A percentile compares a stretch with the other conserved stretches of the same genome.
phyloP scores from a whole-genome alignment of 2,888 invertebrate species.

The Sthenelais limicola region DNA sequence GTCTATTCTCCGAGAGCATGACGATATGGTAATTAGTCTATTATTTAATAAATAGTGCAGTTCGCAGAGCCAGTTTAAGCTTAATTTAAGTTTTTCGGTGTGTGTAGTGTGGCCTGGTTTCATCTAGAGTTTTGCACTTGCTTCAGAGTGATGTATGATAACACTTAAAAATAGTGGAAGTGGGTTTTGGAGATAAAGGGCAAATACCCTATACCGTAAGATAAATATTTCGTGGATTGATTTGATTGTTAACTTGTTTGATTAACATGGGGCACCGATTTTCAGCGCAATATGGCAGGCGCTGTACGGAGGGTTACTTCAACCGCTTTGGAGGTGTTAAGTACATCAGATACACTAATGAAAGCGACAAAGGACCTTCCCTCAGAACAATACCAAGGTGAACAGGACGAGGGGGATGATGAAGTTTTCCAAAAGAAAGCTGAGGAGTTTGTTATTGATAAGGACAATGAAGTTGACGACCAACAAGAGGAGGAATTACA shows the following conservation, averaged over 20 bases:
- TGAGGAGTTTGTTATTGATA: constrained; percentile 1
- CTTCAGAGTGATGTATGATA: too few relatives aligned
- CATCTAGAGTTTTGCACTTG: too few relatives aligned
- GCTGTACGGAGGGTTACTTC: constrained; percentile 59
- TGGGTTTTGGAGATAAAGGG: too few relatives aligned
- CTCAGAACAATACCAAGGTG: not conserved
- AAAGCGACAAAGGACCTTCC: not conserved
- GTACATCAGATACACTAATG: not conserved
- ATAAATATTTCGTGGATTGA: too few relatives aligned
- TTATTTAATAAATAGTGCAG: too few relatives aligned
- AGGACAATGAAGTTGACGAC: not conserved
- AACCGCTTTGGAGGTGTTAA: constrained; percentile 56
- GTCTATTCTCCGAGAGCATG: constrained; percentile 39
- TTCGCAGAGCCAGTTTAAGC: too few relatives aligned
- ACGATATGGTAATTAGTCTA: constrained; percentile 38
- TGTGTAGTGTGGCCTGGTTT: too few relatives aligned
- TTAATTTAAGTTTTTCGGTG: too few relatives aligned
- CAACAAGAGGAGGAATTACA: constrained; percentile 44
- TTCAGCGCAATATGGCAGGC: constrained; percentile 53
- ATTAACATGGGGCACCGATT: not conserved
- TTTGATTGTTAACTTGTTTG: too few relatives aligned
- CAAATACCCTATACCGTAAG: too few relatives aligned
- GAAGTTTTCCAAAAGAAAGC: not conserved
- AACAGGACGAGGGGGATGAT: not conserved
- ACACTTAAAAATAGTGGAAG: too few relatives aligned